phyloP scores from a whole-genome alignment of 2,888 invertebrate species.

The Phortica okadai region DNA sequence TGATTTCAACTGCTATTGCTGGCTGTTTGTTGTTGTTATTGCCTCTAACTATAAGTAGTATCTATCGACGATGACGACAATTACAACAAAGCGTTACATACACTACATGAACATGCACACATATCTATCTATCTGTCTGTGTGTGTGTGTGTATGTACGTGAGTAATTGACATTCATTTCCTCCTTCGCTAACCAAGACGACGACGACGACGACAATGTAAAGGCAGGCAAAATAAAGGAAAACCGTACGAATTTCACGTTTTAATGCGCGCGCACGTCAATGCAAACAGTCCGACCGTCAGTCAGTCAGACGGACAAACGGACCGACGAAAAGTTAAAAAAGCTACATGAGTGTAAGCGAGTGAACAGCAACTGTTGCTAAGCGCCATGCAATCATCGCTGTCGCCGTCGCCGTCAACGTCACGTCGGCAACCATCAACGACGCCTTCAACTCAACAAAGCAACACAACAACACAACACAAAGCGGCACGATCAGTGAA shows the following conservation, averaged over 20 bases:
- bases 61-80: constrained; percentile 7
- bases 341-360: background rate
- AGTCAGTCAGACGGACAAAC: background rate
- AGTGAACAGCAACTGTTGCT: constrained; percentile 10
- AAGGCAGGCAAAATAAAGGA: constrained; percentile 27
- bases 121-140: constrained; percentile 31
- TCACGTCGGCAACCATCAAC: background rate
- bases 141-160: constrained; percentile 45
- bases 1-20: background rate
- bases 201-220: background rate
- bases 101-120: background rate
- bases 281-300: background rate
- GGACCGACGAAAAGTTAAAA: background rate
- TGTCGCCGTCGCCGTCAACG: background rate
- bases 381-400: constrained; percentile 27
- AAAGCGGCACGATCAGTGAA: constrained; percentile 28
- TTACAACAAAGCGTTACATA: constrained; percentile 8
- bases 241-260: constrained; percentile 36
- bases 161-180: constrained; percentile 62
- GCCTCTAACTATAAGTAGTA: background rate
- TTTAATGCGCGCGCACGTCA: constrained; percentile 32
- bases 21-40: background rate
- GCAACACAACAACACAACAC: constrained; percentile 15
- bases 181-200: constrained; percentile 48
- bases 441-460: background rate